Conservation (phyloP, 2,888 invertebrate genomes). For the Euphydryas editha region DNA sequence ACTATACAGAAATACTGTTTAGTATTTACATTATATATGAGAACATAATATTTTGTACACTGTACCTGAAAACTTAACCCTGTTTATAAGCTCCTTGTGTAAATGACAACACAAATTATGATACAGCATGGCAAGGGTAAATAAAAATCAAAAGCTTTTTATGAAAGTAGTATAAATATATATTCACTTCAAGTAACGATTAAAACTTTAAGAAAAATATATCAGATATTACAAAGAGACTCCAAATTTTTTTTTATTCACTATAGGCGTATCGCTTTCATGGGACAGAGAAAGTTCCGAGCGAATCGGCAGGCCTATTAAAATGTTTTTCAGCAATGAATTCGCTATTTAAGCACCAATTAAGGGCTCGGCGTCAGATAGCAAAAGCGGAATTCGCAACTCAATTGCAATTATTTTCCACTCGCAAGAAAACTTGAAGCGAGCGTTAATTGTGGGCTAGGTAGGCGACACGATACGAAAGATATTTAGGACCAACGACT, state of each 20-base stretch:
- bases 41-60: too few relatives aligned
- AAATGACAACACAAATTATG: too few relatives aligned
- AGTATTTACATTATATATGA: too few relatives aligned
- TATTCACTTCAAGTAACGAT: too few relatives aligned
- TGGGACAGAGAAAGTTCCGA: constrained; percentile 25
- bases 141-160: too few relatives aligned
- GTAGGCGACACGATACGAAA: constrained; percentile 8
- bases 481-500: not conserved
- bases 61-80: too few relatives aligned
- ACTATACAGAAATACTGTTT: too few relatives aligned
- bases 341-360: constrained; percentile 75
- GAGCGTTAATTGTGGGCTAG: constrained; percentile 66
- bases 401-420: constrained; percentile 76
- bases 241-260: constrained; percentile 2
- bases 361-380: constrained; percentile 66
- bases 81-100: too few relatives aligned
- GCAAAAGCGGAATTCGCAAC: constrained; percentile 67
- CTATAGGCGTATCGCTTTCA: constrained; percentile 31
- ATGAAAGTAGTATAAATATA: too few relatives aligned
- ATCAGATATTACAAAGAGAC: not conserved
- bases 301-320: constrained; percentile 43
- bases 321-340: constrained; percentile 55
- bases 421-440: constrained; percentile 70
- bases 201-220: too few relatives aligned
- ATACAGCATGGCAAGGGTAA: too few relatives aligned